Evolutionary conservation across 2,113 vertebrate species (phyloP), one percentile per base, ranked within the genome.

Genomic region (Bombycilla garrulus): DNA sequence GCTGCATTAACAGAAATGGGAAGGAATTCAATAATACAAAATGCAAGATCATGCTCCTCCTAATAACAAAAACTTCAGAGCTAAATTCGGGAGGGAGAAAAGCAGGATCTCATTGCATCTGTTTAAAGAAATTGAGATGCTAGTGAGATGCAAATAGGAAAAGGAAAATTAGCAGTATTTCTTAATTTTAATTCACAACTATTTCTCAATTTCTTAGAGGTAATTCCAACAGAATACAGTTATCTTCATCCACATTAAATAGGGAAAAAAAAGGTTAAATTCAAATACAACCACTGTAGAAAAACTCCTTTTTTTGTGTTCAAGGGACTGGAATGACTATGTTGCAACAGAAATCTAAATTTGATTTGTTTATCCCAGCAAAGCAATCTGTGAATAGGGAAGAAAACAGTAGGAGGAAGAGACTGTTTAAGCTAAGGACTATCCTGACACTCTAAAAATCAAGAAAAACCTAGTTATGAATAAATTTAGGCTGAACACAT

Each of bases 331-430:
- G 42, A 91, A 36, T 13, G 50, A 62, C 60, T 67, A 5, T 6
- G 19, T 33, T 53, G 28, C 53, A 90, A 61, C 14, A 53, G 54
- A 38, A 76, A 90, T 16, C 74, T 53, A 76, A 85, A 40, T 86
- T 74, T 66, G 47, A 91, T 79, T 88, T 93, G 58, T 86, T 94
- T 82, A 89, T 38, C 53, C 61, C 79, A 85, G 65, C 20, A 87
- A 88, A 93, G 72, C 19, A 51, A 79, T 42, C 66, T 90, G 76
- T 45, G 70, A 93, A 90, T 28, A 80, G 28, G 53, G 74, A 91
- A 72, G 54, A 81, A 85, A 90, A 74, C 72, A 90, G 85, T 82
- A 93, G 92, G 70, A 92, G 54, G 74, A 61, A 88, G 38, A 92
- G 48, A 60, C 33, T 26, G 25, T 36, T 80, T 57, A 93, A 92